Conservation (phyloP, 30 jellyfish, hydroid and myxozoan genomes). For the Turritopsis rubra region DNA sequence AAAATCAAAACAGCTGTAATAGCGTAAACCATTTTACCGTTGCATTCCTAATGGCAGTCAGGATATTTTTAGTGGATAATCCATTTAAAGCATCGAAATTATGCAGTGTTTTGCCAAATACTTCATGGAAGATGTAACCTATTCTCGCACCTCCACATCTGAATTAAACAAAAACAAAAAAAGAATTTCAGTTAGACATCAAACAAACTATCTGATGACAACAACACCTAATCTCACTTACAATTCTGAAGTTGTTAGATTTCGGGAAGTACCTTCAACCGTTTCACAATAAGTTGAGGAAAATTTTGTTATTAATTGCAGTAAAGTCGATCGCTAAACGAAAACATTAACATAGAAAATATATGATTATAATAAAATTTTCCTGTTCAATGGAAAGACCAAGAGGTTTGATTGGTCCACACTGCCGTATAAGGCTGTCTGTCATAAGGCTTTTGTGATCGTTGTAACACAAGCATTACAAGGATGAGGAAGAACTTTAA, state of each 20-base stretch:
- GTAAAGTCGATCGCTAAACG: slow-evolving; percentile 64
- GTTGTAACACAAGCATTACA: too few relatives aligned
- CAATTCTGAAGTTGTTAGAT: slow-evolving; percentile 85
- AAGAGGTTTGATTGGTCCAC: too few relatives aligned
- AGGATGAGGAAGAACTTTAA: too few relatives aligned
- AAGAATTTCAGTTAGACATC: neutral
- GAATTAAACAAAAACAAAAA: neutral
- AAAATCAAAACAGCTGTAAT: too few relatives aligned
- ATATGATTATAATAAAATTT: too few relatives aligned
- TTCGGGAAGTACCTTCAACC: slow-evolving; percentile 81
- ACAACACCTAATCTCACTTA: slow-evolving; percentile 30
- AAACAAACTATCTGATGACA: neutral
- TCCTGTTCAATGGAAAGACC: too few relatives aligned
- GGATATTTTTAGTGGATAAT: slow-evolving; percentile 66
- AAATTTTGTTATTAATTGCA: slow-evolving; percentile 63
- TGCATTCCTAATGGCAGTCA: slow-evolving; percentile 92
- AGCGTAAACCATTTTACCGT: slow-evolving; percentile 59
- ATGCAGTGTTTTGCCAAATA: slow-evolving; percentile 65
- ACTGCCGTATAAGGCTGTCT: too few relatives aligned
- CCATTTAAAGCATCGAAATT: slow-evolving; percentile 78
- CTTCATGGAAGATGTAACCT: slow-evolving; percentile 79
- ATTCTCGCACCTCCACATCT: slow-evolving; percentile 97
- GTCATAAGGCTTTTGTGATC: too few relatives aligned
- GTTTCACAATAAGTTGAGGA: slow-evolving; percentile 84
- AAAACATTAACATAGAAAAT: too few relatives aligned